Evolutionary conservation across 2,888 invertebrate species (phyloP).

Genomic region (Perizoma affinitatum): DNA sequence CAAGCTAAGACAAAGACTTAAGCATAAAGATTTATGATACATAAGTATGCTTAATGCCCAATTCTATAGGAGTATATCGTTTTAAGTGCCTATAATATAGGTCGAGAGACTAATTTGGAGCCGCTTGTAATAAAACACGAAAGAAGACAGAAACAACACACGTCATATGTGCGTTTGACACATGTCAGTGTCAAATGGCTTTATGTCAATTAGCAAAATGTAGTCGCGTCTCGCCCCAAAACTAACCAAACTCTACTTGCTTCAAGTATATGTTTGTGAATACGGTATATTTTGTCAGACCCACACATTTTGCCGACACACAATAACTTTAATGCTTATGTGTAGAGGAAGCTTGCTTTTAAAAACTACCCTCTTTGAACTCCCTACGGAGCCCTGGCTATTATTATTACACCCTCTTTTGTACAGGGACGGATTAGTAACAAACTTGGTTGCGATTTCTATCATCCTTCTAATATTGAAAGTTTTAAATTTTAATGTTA

Average conservation of each 20-base stretch:
- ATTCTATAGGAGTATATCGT: too few relatives aligned
- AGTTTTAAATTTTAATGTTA: not conserved
- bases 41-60: too few relatives aligned
- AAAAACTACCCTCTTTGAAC: constrained; percentile 39
- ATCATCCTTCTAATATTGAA: not conserved
- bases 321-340: constrained; percentile 25
- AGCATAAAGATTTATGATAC: not conserved
- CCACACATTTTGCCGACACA: constrained; percentile 24
- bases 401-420: constrained; percentile 62
- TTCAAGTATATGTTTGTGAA: not conserved
- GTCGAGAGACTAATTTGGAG: too few relatives aligned
- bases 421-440: constrained; percentile 37
- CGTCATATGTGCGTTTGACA: too few relatives aligned
- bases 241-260: too few relatives aligned
- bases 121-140: too few relatives aligned
- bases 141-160: too few relatives aligned
- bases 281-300: constrained; percentile 9
- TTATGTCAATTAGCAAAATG: too few relatives aligned
- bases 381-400: constrained; percentile 52
- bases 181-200: too few relatives aligned
- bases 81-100: too few relatives aligned
- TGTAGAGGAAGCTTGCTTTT: constrained; percentile 34
- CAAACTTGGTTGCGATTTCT: not conserved
- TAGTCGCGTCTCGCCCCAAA: too few relatives aligned
- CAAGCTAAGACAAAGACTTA: not conserved